Base-by-base conservation (phyloP, 1,140 invertebrate genomes). In the Papilio polyxenes region DNA sequence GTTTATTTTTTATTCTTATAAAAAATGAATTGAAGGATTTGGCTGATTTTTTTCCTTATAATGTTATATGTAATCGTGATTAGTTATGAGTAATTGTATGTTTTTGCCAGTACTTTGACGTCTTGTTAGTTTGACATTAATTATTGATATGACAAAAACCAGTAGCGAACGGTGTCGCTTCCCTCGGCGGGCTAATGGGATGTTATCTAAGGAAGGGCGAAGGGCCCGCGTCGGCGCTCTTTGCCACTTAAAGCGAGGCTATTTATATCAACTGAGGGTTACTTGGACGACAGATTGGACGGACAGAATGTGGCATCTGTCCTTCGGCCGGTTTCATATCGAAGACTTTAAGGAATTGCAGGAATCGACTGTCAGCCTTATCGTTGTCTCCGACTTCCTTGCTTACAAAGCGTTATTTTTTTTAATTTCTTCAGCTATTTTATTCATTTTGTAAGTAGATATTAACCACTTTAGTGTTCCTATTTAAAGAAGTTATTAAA, bases 211-310 rank as follows among this genome's bases (percentile, higher is more conserved):
- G 82, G 83, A 83, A 89, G 88, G 87, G 87, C 85, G 87, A 89
- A 89, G 89, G 89, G 86, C 83, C 87, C 84, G 81, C 84, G 91
- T 86, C 91, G 92, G 91, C 91, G 85, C 86, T 87, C 89, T 93
- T 92, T 92, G 89, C 91, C 89, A 92, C 92, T 92, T 92, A 91
- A 92, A 92, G 88, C 84, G 82, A 81, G 31, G 85, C 90, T 92
- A 93, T 93, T 92, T 92, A 92, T 93, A 93, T 91, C 90, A 87
- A 82, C 75, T 82, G 85, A 83, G 85, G 86, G 88, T 83, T 83
- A 82, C 86, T 85, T 84, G 81, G 75, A 83, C 88, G 88, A 89
- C 87, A 89, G 87, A 91, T 91, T 89, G 89, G 86, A 87, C 81
- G 86, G 84, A 88, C 87, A 86, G 78, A 85, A 83, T 82, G 82